Evolutionary conservation across 2,113 vertebrate genomes (phyloP).

Genomic region (Ophiodon elongatus): DNA sequence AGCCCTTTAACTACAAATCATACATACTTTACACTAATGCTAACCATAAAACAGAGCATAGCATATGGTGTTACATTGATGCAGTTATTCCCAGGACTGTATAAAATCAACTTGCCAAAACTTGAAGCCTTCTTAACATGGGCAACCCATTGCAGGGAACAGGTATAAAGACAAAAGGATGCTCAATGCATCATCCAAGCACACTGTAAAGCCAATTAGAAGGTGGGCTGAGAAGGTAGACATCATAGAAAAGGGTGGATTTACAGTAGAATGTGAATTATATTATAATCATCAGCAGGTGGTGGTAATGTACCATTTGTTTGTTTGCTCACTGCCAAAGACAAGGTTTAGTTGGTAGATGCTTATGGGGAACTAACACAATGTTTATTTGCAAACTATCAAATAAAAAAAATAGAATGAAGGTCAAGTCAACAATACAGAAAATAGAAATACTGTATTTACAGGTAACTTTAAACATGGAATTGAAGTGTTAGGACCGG

Average conservation of each 20-base stretch:
- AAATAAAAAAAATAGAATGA: not conserved
- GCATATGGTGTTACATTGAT: not conserved
- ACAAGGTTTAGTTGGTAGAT: not conserved
- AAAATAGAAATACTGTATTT: not conserved
- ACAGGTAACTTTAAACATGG: not conserved
- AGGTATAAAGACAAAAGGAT: not conserved
- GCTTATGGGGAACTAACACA: not conserved
- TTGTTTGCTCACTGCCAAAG: not conserved
- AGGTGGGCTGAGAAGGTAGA: not conserved
- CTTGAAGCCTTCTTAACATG: not conserved
- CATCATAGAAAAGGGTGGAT: not conserved
- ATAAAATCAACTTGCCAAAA: conserved; percentile 9
- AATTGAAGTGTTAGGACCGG: not conserved
- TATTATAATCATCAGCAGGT: not conserved
- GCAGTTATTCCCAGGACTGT: not conserved
- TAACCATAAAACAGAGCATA: not conserved
- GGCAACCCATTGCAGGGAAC: not conserved
- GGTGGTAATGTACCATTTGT: not conserved
- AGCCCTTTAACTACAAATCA: not conserved
- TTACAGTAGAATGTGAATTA: not conserved
- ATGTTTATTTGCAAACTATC: not conserved
- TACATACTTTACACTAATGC: not conserved
- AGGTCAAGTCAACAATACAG: not conserved
- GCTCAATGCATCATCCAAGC: not conserved
- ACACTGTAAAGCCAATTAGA: not conserved